These are phyloP conservation scores for Microcebus ravelobensis DNA, from an alignment of 2,113 vertebrate species.

Conservation along the genomic window DNA sequence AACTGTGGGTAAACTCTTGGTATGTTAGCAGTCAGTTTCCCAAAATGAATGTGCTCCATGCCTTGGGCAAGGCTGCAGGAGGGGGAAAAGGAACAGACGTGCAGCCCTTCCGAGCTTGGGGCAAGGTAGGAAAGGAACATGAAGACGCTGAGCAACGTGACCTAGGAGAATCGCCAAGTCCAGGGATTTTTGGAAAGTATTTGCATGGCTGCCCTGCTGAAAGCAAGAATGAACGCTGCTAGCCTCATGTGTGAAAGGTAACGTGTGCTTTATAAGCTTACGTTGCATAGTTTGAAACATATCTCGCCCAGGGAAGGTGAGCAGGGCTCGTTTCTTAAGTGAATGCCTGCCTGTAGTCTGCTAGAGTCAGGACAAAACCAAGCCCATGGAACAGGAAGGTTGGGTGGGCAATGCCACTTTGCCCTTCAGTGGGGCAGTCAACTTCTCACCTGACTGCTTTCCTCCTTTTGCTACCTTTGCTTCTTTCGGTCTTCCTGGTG, in stretches of 20 bases:
- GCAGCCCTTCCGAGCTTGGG: neutral
- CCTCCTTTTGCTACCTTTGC: neutral
- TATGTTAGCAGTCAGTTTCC: neutral
- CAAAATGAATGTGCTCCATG: neutral
- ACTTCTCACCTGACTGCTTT: neutral
- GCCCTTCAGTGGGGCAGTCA: neutral
- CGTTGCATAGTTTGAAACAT: neutral
- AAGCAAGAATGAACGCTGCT: neutral
- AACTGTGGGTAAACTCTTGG: neutral
- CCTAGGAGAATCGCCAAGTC: neutral
- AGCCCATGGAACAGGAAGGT: rapidly evolving
- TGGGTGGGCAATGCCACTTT: no score
- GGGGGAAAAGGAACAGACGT: rapidly evolving
- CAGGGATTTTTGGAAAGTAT: neutral
- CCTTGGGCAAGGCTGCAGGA: neutral
- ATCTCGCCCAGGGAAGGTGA: neutral
- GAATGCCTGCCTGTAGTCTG: neutral
- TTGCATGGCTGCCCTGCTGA: neutral
- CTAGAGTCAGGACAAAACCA: neutral
- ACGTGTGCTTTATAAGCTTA: neutral
- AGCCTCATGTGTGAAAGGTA: neutral
- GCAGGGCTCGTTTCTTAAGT: neutral
- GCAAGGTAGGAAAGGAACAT: neutral
- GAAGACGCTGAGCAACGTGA: neutral
- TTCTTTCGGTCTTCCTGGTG: neutral